Evolutionary conservation across 1,140 invertebrate species (phyloP).

Genomic region (Himalopsyche phryganea): DNA sequence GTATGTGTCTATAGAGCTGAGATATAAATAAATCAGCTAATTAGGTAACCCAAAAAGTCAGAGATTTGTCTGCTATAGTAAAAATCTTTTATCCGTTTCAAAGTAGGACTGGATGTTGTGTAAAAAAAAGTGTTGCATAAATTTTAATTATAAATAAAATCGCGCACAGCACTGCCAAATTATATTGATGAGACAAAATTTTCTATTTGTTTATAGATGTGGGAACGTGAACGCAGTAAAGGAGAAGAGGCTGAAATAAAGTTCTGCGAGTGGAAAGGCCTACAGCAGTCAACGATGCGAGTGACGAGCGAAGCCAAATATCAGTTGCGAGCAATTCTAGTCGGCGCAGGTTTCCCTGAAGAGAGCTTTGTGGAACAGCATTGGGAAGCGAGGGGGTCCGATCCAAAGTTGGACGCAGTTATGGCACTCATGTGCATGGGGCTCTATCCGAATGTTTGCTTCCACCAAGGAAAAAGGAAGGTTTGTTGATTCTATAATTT

Average conservation of each 20-base stretch:
- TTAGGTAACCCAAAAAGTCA: too few species aligned
- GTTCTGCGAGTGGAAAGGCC: conserved; percentile 88
- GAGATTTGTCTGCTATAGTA: too few species aligned
- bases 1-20: conserved; percentile 36
- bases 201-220: conserved; percentile 51
- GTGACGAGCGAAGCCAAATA: conserved; percentile 91
- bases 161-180: too few species aligned
- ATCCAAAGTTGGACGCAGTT: conserved; percentile 80
- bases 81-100: too few species aligned
- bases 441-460: conserved; percentile 95
- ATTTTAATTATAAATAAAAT: too few species aligned
- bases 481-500: conserved; percentile 41
- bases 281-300: conserved; percentile 83
- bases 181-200: too few species aligned
- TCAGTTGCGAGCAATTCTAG: conserved; percentile 81
- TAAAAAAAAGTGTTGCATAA: too few species aligned
- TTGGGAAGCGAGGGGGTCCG: conserved; percentile 72
- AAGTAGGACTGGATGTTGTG: too few species aligned
- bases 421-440: conserved; percentile 85
- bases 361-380: conserved; percentile 70
- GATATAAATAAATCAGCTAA: too few species aligned
- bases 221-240: conserved; percentile 72
- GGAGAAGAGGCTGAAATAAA: conserved; percentile 76
- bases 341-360: conserved; percentile 83
- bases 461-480: conserved; percentile 92